Evolutionary conservation across 2,113 vertebrate species (phyloP), one percentile per base, ranked within the genome.

Genomic region (Phaethornis superciliosus): DNA sequence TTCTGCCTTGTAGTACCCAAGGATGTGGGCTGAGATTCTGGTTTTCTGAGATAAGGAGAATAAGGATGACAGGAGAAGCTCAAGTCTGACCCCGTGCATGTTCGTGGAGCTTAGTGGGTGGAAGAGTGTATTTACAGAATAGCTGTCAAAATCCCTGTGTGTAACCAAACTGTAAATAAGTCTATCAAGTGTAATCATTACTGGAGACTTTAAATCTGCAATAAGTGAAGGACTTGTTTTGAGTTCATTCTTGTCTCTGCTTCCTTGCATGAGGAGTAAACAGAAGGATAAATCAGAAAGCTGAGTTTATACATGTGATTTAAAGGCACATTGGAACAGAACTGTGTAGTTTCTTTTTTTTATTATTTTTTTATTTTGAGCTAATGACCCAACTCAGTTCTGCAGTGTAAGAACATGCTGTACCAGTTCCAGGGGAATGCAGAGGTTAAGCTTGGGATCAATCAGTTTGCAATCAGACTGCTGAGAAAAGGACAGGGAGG

Each of bases 401-500:
- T 79, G 58, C 93, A 81, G 89, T 96, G 86, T 58, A 76, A 81
- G 95, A 95, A n/a, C 58, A 33, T 58, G 2, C 47, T 65, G 44
- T 72, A 12, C 75, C 74, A 15, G 64, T 90, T 87, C 88, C 27
- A 59, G 75, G 71, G 82, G 51, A 89, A 55, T 64, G 60, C 89
- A 95, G 94, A 87, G 96, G 85, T 78, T 76, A 95, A 95, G 95
- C 90, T 88, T 94, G 90, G 85, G 79, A 93, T 90, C 95, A 95
- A 92, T 97, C 95, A 94, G 55, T 81, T 89, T 93, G 86, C 93
- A 96, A 80, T 97, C 96, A 97, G 93, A 68, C 69, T 93, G 95
- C 87, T 93, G 93, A 85, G 63, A 75, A 89, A 75, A 62, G 90
- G 95, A 81, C 74, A 88, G 69, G 86, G 72, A 94, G 77, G 79